These are phyloP conservation scores for Plectus sambesii DNA, from an alignment of 1,140 invertebrate species.

Conservation along the genomic window DNA sequence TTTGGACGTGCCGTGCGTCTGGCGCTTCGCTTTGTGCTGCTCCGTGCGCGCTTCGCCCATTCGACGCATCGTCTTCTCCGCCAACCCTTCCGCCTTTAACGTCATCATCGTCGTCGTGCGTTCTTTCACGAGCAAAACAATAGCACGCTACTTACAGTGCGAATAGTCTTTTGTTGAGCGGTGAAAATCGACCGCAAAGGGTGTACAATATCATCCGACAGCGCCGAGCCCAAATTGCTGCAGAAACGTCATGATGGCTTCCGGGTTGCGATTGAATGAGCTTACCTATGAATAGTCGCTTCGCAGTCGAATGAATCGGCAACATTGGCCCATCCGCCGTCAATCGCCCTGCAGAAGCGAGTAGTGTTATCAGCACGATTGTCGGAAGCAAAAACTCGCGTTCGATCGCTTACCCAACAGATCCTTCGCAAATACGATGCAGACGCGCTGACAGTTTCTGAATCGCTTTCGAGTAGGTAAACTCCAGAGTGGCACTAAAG, in stretches of 20 bases:
- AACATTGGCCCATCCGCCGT: constrained; percentile 23
- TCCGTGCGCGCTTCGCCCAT: no score
- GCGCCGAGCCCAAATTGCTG: constrained; percentile 25
- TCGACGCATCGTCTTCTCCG: no score
- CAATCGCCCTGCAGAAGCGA: constrained; percentile 18
- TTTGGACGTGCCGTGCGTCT: no score
- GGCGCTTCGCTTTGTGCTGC: no score
- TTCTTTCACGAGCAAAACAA: no score
- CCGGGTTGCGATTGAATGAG: constrained; percentile 3
- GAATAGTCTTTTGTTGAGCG: constrained; percentile 23
- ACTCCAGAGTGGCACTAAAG: no score
- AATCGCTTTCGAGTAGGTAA: constrained; percentile 24
- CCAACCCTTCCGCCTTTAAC: no score
- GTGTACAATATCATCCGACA: constrained; percentile 27
- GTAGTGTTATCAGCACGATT: not conserved
- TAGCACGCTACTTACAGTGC: constrained; percentile 21
- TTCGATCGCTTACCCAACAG: constrained; percentile 17
- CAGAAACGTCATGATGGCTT: constrained; percentile 7
- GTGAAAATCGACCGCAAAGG: constrained; percentile 21
- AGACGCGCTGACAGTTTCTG: constrained; percentile 23
- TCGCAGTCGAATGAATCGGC: constrained; percentile 27
- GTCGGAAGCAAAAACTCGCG: not conserved
- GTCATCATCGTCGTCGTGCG: no score
- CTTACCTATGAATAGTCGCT: constrained; percentile 24
- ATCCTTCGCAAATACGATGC: constrained; percentile 19